phyloP scores from a whole-genome alignment of 2,888 invertebrate genomes.

The Furcula furcula region DNA sequence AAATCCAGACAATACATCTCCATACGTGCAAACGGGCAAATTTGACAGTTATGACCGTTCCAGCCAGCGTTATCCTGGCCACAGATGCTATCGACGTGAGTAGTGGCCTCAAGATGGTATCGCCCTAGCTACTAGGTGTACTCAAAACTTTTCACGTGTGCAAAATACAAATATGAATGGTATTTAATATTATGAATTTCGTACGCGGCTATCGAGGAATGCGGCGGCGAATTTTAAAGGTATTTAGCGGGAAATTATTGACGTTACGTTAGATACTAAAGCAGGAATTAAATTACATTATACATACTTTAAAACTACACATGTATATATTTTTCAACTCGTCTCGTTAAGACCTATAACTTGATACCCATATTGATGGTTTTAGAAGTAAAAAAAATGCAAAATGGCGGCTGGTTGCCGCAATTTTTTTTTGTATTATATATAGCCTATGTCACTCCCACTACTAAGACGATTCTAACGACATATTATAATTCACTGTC shows the following conservation, averaged over 20 bases:
- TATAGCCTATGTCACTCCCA: too few species aligned
- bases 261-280: slow-evolving; percentile 4
- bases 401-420: too few species aligned
- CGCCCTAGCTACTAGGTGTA: slow-evolving; percentile 32
- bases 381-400: too few species aligned
- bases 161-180: slow-evolving; percentile 36
- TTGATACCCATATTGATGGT: too few species aligned
- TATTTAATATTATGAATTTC: slow-evolving; percentile 28
- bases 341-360: too few species aligned
- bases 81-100: slow-evolving; percentile 46
- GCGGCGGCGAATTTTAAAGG: slow-evolving; percentile 20
- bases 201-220: slow-evolving; percentile 21
- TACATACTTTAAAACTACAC: neutral
- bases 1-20: slow-evolving; percentile 34
- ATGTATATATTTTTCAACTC: too few species aligned
- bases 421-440: too few species aligned
- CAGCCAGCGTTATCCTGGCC: slow-evolving; percentile 40
- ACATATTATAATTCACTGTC: too few species aligned
- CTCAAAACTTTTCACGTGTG: slow-evolving; percentile 40
- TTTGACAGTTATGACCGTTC: slow-evolving; percentile 58
- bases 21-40: slow-evolving; percentile 45
- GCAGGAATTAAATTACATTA: neutral
- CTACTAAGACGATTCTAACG: too few species aligned
- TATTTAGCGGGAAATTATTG: slow-evolving; percentile 26
- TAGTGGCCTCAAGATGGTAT: slow-evolving; percentile 40